Percentiles rank a stretch among this genome's conserved stretches.
Evolutionary conservation across 2,113 vertebrate genomes (phyloP).

Genomic region (Mirounga angustirostris): DNA sequence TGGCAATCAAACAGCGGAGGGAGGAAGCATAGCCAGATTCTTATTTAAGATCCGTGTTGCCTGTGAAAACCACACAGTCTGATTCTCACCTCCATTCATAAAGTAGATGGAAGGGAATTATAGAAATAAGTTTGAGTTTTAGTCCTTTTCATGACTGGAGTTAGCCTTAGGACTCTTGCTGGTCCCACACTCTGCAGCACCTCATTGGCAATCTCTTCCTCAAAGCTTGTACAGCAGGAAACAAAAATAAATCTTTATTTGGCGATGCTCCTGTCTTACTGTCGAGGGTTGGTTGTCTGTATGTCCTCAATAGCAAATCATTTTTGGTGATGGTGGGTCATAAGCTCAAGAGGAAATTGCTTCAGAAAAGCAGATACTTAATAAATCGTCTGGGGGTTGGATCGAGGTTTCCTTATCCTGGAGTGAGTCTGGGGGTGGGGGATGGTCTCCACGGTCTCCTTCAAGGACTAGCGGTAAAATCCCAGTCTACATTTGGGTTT

Average conservation of each 20-base stretch:
- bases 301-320: neutral
- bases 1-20: neutral
- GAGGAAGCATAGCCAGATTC: neutral
- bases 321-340: neutral
- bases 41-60: neutral
- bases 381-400: neutral
- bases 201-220: neutral
- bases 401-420: neutral
- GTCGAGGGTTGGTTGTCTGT: neutral
- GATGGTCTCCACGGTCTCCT: neutral
- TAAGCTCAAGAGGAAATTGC: constrained; percentile 14
- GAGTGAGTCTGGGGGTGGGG: neutral
- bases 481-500: neutral
- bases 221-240: neutral
- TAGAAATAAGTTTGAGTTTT: neutral
- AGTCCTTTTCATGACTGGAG: neutral
- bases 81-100: neutral
- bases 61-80: neutral
- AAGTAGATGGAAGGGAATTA: neutral
- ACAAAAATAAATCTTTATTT: neutral
- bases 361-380: constrained; percentile 6
- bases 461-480: neutral
- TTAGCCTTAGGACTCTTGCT: neutral
- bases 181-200: neutral
- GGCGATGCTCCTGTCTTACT: neutral